Evolutionary conservation across 2,113 vertebrate species (phyloP), one percentile per base, ranked within the genome.

Genomic region (Gobio gobio): DNA sequence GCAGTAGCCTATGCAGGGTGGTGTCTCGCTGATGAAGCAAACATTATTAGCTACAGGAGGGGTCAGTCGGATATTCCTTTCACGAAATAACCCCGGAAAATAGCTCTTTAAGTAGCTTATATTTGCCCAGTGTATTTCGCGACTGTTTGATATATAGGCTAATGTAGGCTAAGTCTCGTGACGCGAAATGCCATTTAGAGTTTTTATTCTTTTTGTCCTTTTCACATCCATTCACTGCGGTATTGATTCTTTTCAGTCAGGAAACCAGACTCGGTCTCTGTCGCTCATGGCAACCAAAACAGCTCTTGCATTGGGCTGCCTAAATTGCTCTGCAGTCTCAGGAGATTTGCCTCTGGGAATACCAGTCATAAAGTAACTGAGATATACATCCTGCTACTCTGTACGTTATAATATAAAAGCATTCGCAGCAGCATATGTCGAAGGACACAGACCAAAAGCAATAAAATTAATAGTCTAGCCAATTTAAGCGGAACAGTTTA

Each of bases 211-310:
- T 40, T 87, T 92, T 90, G 91, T 93, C 92, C 88, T 88, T 89
- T 92, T 89, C 78, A 83, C 92, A 88, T 93, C 87, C n/a, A 90
- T 91, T 90, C 92, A 86, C 88, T 91, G 82, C 90, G 89, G 88
- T 92, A 93, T 93, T 89, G 93, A 94, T 94, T 88, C 85, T 80
- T 83, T 87, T 85, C 90, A 83, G 85, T 70, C 77, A 84, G 88
- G 87, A 89, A 90, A 90, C 83, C 66, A 91, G 88, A 90, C 92
- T 94, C 54, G 54, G 54, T 56, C 88, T 88, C 89, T 49, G 85
- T 83, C 87, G 92, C 91, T 92, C 93, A 92, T 95, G 94, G 93
- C 94, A 95, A 95, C 93, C 91, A 61, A 84, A 82, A 64, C 87
- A 85, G 77, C 85, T 85, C 88, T 81, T 51, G 77, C 83, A 81